A percentile compares a stretch with the other conserved stretches of the same genome.
These are phyloP conservation scores for Myzus persicae DNA, from an alignment of 1,140 invertebrate genomes.

Conservation along the genomic window DNA sequence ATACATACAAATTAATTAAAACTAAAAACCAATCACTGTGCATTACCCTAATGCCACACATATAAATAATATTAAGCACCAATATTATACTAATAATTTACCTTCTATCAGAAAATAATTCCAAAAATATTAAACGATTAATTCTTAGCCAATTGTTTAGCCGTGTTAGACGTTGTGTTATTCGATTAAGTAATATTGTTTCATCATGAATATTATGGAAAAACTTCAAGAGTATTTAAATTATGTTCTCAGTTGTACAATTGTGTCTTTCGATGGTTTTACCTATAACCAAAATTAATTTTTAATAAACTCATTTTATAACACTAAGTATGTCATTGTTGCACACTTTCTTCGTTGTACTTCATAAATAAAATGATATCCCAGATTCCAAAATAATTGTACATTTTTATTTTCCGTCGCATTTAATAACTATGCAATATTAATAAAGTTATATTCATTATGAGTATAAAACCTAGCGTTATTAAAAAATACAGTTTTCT, in stretches of 20 bases:
- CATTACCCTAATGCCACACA: too few species aligned
- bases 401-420: background rate
- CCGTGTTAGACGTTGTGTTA: background rate
- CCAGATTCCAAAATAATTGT: background rate
- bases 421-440: background rate
- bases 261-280: background rate
- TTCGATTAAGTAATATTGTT: background rate
- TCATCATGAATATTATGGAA: background rate
- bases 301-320: background rate
- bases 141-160: too few species aligned
- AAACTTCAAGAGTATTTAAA: background rate
- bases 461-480: background rate
- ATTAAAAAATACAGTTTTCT: background rate
- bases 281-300: background rate
- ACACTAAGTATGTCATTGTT: background rate
- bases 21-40: too few species aligned
- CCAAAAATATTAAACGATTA: background rate
- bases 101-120: background rate
- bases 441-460: background rate
- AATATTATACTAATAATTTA: too few species aligned
- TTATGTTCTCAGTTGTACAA: background rate
- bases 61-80: too few species aligned
- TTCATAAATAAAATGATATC: background rate
- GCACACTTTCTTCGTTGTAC: background rate
- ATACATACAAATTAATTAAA: too few species aligned